Evolutionary conservation across 2,888 invertebrate genomes (phyloP).

Genomic region (Drosophila trichaetosa): DNA sequence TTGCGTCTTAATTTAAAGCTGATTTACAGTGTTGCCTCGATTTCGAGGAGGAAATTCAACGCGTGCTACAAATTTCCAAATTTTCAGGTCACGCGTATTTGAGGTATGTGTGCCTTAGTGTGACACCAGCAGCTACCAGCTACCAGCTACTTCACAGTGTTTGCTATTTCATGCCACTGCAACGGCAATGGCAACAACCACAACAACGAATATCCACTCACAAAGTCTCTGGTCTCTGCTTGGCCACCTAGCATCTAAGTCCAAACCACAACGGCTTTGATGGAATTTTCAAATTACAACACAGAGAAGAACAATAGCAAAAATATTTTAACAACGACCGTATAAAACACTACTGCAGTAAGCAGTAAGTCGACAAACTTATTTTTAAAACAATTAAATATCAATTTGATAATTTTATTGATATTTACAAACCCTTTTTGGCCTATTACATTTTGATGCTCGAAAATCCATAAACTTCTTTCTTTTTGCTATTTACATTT

Average conservation of each 20-base stretch:
- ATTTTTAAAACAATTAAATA: neutral
- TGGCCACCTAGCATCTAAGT: conserved; percentile 28
- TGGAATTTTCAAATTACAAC: conserved; percentile 51
- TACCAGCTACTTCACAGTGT: conserved; percentile 23
- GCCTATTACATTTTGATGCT: neutral
- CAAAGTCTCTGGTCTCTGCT: conserved; percentile 34
- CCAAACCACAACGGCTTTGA: conserved; percentile 50
- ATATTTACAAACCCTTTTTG: neutral
- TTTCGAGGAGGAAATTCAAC: conserved; percentile 41
- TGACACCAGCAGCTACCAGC: conserved; percentile 8
- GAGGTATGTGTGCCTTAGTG: conserved; percentile 48
- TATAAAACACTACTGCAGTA: neutral
- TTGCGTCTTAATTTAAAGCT: conserved; percentile 24
- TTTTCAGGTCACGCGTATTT: conserved; percentile 39
- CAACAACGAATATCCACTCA: conserved; percentile 31
- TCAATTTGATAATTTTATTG: too few relatives aligned
- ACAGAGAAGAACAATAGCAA: conserved; percentile 11
- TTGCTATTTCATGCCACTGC: conserved; percentile 39
- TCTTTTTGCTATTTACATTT: neutral
- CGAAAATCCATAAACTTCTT: neutral
- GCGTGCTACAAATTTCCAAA: conserved; percentile 57
- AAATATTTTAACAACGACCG: neutral
- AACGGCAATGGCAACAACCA: conserved; percentile 25
- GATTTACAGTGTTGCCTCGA: conserved; percentile 22
- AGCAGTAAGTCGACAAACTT: neutral